Evolutionary conservation across 1,140 invertebrate species (phyloP), one percentile per base, ranked within the genome.

Genomic region (Drosophila teissieri): DNA sequence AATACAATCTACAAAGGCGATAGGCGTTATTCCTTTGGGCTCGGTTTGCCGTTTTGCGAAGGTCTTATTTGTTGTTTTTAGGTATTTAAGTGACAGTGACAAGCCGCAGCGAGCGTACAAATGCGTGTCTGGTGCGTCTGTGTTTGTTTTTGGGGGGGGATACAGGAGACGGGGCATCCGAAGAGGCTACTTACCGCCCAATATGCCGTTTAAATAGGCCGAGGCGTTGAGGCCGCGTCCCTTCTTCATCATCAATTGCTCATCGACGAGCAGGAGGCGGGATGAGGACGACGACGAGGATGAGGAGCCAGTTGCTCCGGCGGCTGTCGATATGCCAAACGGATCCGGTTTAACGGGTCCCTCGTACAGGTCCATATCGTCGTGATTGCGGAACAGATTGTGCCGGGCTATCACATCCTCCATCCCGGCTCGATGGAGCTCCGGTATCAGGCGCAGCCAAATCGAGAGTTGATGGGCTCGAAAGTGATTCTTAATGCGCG

Each of bases 401-500:
- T 97, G 96, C 63, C 95, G 94, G 12, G 96, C 95, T 61, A 96
- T 95, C 17, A 96, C 96, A 92, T 97, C 96, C 80, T 97, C 96
- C 95, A 97, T 97, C 14, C 97, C 97, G 0, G 96, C 96, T 44
- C 96, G 93, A 93, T 99, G 97, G 14, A 99, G 94, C 92, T 98
- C 97, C 0, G 98, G 98, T 46, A 99, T 97, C 8, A 99, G 94
- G 40, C 97, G 95, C 12, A 98, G 93, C 98, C 98, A 99, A 48
- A 99, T 97, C 4, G 97, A 98, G 19, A 98, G 93, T 89, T 98
- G 97, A 93, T 98, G 97, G 12, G 97, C 97, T 22, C 98, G 94
- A 93, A 98, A 99, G 92, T 98, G 98, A 92, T 98, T 98, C 91
- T 98, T 97, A 93, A 97, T 95, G 80, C 96, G 95, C 2, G 97